Evolutionary conservation across 2,888 invertebrate species (phyloP).

Genomic region (Petrophora chlorosata): DNA sequence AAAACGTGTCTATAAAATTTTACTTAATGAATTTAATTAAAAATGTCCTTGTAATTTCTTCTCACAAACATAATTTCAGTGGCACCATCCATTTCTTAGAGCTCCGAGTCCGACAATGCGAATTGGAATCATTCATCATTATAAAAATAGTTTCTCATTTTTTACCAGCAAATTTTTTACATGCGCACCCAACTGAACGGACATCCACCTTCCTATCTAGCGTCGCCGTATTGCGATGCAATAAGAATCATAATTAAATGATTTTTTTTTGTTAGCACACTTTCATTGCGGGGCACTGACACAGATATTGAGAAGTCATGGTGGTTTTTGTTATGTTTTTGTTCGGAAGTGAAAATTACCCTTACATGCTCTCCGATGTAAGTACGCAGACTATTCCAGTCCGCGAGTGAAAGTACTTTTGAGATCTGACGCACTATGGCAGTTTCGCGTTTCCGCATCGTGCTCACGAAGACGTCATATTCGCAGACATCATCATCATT

Average conservation of each 20-base stretch:
- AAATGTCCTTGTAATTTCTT: no score
- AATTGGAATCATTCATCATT: conserved; percentile 58
- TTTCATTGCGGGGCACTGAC: conserved; percentile 62
- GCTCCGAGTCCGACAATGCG: conserved; percentile 35
- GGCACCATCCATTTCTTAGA: conserved; percentile 36
- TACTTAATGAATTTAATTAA: no score
- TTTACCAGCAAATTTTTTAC: conserved; percentile 50
- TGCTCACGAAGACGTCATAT: conserved; percentile 1
- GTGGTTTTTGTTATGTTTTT: conserved; percentile 54
- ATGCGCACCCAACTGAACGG: conserved; percentile 13
- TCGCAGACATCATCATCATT: conserved; percentile 6
- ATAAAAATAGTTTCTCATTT: conserved; percentile 52
- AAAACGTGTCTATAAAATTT: no score
- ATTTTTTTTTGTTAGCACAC: conserved; percentile 45
- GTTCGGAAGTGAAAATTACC: conserved; percentile 63
- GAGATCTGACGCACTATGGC: conserved; percentile 26
- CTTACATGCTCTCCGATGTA: conserved; percentile 23
- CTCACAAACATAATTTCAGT: conserved; percentile 6
- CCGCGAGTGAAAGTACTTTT: conserved; percentile 43
- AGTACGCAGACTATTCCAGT: conserved; percentile 33
- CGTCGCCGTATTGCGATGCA: conserved; percentile 24
- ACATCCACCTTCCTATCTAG: conserved; percentile 24
- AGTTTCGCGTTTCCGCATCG: conserved; percentile 29
- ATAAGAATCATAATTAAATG: conserved; percentile 49
- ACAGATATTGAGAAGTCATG: conserved; percentile 50